Evolutionary conservation across 2,888 invertebrate genomes (phyloP).

Genomic region (Trissoscelio sp.): DNA sequence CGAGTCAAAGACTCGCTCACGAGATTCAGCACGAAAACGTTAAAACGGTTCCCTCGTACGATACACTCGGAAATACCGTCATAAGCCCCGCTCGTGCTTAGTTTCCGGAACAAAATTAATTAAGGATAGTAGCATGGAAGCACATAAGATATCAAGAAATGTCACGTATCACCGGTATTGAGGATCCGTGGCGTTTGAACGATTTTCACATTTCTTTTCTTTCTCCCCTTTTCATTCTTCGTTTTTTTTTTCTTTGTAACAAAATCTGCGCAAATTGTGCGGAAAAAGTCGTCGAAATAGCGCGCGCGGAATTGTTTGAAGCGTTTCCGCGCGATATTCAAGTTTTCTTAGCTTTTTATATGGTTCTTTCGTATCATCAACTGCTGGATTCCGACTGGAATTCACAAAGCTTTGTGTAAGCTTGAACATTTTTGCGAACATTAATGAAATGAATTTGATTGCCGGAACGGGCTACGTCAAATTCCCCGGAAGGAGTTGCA

Average conservation of each 20-base stretch:
- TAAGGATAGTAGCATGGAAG: conserved; percentile 70
- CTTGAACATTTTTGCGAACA: conserved; percentile 17
- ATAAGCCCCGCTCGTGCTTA: conserved; percentile 72
- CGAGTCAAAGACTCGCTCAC: conserved; percentile 37
- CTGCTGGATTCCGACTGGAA: not conserved
- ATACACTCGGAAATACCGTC: conserved; percentile 70
- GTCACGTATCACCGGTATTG: conserved; percentile 24
- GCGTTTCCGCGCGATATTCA: conserved; percentile 6
- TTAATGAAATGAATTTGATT: conserved; percentile 30
- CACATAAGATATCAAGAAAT: conserved; percentile 72
- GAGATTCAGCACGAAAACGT: conserved; percentile 35
- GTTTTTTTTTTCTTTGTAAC: too few relatives aligned
- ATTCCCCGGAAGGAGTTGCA: not conserved
- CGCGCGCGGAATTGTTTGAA: conserved; percentile 6
- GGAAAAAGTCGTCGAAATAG: conserved; percentile 4
- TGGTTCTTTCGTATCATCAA: conserved; percentile 17
- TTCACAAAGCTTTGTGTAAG: conserved; percentile 24
- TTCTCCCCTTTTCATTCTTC: too few relatives aligned
- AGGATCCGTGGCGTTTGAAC: too few relatives aligned
- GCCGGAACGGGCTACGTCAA: not conserved
- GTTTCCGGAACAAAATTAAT: conserved; percentile 75
- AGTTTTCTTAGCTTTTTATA: conserved; percentile 10
- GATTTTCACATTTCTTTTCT: not conserved
- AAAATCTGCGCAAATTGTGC: not conserved
- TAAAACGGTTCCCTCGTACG: conserved; percentile 33